Base-by-base conservation (phyloP, 1,140 invertebrate genomes). In the Plectrocnemia conspersa region DNA sequence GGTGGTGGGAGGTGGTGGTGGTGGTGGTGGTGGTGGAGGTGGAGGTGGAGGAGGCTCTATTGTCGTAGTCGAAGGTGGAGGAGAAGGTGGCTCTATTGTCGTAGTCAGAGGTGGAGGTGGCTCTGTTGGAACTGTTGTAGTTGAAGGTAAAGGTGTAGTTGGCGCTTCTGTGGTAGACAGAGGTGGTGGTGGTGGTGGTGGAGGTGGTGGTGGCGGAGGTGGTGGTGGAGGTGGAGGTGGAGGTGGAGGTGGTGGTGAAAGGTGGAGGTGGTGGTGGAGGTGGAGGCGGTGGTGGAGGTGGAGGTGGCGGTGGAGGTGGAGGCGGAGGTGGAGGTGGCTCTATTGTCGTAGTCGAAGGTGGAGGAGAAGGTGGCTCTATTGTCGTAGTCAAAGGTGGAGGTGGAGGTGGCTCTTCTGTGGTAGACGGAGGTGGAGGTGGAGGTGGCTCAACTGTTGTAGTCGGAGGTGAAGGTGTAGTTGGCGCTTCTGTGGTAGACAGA, bases 321-420 rank as follows among this genome's bases (percentile, higher is more conserved):
- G 44, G 2, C 22, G 6, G n/a, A 29, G 27, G n/a, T 29, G 27
- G 27, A 7, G 6, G 27, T 29, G n/a, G 6, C n/a, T 29, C n/a
- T 6, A 29, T 29, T 29, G n/a, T n/a, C n/a, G 6, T n/a, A n/a
- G n/a, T n/a, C n/a, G n/a, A n/a, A n/a, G n/a, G n/a, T n/a, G 3
- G 29, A 18, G 53, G 45, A 61, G 66, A 21, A 53, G 62, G 27
- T 50, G 62, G 1, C 55, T 63, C 5, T 58, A 63, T 5, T n/a
- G 27, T 21, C 63, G 49, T 50, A 0, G 62, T 9, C 33, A 27
- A 27, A 56, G 24, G 11, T 38, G n/a, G n/a, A n/a, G 23, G 3
- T 0, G 6, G 25, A 7, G n/a, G 2, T 19, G 19, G 16, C 25
- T 3, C 15, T 18, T 1, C 21, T 9, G 9, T 9, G 29, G 18